Evolutionary conservation across 2,113 vertebrate genomes (phyloP), one percentile per base, ranked within the genome.

Genomic region (Rhinoptilus africanus): DNA sequence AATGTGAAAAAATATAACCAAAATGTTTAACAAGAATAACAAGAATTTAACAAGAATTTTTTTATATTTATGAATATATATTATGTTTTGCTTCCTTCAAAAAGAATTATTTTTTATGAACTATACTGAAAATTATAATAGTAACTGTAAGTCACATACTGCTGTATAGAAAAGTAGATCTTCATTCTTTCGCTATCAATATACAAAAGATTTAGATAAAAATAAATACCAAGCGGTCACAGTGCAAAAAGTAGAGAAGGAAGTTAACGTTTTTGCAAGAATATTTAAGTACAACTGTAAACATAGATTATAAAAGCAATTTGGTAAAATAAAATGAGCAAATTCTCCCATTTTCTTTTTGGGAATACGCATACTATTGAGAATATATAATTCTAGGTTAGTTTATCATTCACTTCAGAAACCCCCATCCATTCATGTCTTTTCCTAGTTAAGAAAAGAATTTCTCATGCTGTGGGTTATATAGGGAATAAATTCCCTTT

Each of bases 1-100:
- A 97, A 97, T 51, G 69, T 96, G 73, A 96, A 97, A 97, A 98
- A 92, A 96, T 77, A 88, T 66, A 97, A 85, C n/a, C 60, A 71
- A 91, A 91, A 93, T 50, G 77, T 93, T 95, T 89, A 97, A 78
- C 53, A 90, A 94, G 85, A 30, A 96, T 69, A n/a, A n/a, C n/a
- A n/a, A n/a, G n/a, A n/a, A n/a, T 93, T 95, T 89, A 97, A 78
- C 53, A 90, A 94, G 85, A 30, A 96, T 69, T 73, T 87, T 73
- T 91, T 93, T 79, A 13, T 47, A 54, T 45, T 81, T 75, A 63
- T 48, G 10, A 77, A 69, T 74, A 32, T 23, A 34, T 50, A 56
- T 41, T n/a, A 28, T 23, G 20, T 72, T 80, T 78, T 87, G 26
- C 59, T 81, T 81, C 60, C 75, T 95, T 97, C 63, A 75, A 89